phyloP scores from a whole-genome alignment of 2,888 invertebrate genomes.

The Sturmia bella region DNA sequence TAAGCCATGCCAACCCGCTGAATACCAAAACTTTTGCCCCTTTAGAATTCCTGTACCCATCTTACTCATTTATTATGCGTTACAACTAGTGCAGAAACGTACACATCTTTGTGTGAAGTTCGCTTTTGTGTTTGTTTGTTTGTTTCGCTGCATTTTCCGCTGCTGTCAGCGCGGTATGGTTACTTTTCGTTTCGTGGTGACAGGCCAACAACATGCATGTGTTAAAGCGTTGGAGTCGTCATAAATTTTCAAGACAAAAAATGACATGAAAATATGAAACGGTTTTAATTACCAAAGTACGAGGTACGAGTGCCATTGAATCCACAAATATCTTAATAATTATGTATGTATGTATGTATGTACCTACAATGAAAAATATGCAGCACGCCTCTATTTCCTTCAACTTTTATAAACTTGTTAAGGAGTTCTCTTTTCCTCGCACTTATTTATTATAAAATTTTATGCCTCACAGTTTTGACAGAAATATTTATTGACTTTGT shows the following conservation, averaged over 20 bases:
- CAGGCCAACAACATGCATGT: slow-evolving; percentile 62
- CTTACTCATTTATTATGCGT: slow-evolving; percentile 27
- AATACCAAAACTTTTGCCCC: too few species aligned
- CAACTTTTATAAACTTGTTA: slow-evolving; percentile 50
- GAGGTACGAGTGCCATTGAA: slow-evolving; percentile 1
- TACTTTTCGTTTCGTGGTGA: slow-evolving; percentile 61
- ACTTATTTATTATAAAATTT: slow-evolving; percentile 28
- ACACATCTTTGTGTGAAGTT: slow-evolving; percentile 57
- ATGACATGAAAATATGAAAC: slow-evolving; percentile 63
- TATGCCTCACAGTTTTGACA: background rate
- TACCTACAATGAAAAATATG: slow-evolving; percentile 20
- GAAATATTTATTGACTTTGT: slow-evolving; percentile 47
- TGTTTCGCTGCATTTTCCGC: slow-evolving; percentile 10
- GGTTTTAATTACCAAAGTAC: slow-evolving; percentile 61
- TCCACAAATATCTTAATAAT: background rate
- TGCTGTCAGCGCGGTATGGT: slow-evolving; percentile 43
- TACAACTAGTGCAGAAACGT: slow-evolving; percentile 40
- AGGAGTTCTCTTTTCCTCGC: slow-evolving; percentile 9
- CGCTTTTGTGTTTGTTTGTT: slow-evolving; percentile 34
- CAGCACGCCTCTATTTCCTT: slow-evolving; percentile 58
- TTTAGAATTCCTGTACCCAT: too few species aligned
- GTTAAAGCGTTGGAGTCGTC: slow-evolving; percentile 64
- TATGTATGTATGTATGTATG: background rate
- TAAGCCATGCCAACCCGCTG: too few species aligned
- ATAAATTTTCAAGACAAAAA: slow-evolving; percentile 64